A percentile compares a stretch with the other conserved stretches of the same genome.
Evolutionary conservation across 1,140 invertebrate species (phyloP).

Genomic region (Macrosteles quadrilineatus): DNA sequence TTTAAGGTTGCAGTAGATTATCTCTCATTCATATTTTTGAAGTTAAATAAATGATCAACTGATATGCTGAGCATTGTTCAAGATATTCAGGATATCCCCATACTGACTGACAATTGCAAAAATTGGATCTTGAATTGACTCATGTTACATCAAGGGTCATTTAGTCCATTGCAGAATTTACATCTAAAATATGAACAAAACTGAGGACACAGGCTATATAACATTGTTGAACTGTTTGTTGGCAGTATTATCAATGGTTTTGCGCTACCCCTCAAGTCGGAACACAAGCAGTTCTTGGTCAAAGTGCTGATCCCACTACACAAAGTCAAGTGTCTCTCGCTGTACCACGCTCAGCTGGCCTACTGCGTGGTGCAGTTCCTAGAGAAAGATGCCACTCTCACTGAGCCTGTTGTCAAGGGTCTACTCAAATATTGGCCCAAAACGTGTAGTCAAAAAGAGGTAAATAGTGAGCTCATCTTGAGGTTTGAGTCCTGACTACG

Average conservation of each 20-base stretch:
- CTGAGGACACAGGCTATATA: too few species aligned
- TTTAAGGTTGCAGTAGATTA: too few species aligned
- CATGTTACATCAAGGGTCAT: too few species aligned
- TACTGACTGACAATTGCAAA: too few species aligned
- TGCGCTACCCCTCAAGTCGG: slow-evolving; percentile 93
- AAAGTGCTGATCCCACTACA: slow-evolving; percentile 98
- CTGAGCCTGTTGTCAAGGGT: slow-evolving; percentile 93
- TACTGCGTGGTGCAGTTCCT: slow-evolving; percentile 99
- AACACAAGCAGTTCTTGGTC: slow-evolving; percentile 97
- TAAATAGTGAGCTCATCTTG: slow-evolving; percentile 25
- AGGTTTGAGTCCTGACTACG: neutral
- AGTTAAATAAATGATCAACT: too few species aligned
- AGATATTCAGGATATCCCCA: too few species aligned
- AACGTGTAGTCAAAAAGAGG: slow-evolving; percentile 97
- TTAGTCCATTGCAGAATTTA: too few species aligned
- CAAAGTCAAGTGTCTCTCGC: slow-evolving; percentile 80
- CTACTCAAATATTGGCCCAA: slow-evolving; percentile 99
- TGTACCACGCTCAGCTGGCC: slow-evolving; percentile 96
- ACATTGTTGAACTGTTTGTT: too few species aligned
- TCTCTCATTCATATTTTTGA: too few species aligned
- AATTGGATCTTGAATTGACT: too few species aligned
- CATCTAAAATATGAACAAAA: too few species aligned
- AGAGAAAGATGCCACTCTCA: slow-evolving; percentile 96
- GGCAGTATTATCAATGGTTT: slow-evolving; percentile 98
- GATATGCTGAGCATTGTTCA: too few species aligned